A percentile compares a stretch with the other conserved stretches of the same genome.
These are phyloP conservation scores for Sternarchorhynchus goeldii DNA, from an alignment of 2,797 vertebrate species.

Conservation along the genomic window DNA sequence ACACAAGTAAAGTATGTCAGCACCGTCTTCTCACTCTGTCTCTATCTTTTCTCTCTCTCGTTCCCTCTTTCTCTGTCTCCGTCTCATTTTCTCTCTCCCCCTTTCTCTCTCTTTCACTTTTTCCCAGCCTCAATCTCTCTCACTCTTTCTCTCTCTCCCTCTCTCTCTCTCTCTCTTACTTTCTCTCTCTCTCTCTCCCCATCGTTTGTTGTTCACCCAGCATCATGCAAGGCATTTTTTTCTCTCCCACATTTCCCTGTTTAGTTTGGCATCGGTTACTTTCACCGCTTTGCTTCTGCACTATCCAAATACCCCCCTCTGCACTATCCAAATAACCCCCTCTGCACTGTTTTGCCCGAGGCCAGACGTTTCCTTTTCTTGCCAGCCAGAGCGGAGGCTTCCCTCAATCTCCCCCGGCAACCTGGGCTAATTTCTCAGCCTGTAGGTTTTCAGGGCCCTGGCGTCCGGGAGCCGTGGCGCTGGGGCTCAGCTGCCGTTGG, in stretches of 20 bases:
- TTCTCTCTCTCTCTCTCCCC: conserved; percentile 14
- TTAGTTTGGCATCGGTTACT: conserved; percentile 56
- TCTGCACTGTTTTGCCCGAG: conserved; percentile 48
- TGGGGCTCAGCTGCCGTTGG: conserved; percentile 41
- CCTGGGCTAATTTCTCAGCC: conserved; percentile 47
- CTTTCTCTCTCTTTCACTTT: conserved; percentile 26
- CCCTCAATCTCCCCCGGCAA: conserved; percentile 55
- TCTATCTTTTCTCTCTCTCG: conserved; percentile 23
- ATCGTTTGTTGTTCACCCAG: conserved; percentile 47
- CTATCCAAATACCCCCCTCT: conserved; percentile 60
- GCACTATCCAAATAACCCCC: conserved; percentile 57
- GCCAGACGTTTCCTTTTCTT: conserved; percentile 52
- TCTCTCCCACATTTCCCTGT: conserved; percentile 53
- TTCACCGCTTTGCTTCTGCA: conserved; percentile 54
- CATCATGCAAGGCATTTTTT: conserved; percentile 31
- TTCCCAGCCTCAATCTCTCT: conserved; percentile 4
- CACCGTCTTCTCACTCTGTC: conserved; percentile 36
- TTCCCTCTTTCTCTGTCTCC: conserved; percentile 18
- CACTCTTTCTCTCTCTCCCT: conserved; percentile 22
- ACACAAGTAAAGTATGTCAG: conserved; percentile 37
- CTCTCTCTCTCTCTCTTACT: conserved; percentile 30
- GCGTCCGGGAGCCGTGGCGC: conserved; percentile 32
- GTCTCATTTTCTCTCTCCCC: conserved; percentile 25
- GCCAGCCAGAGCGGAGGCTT: conserved; percentile 42
- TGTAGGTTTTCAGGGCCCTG: conserved; percentile 52